Base-by-base conservation (phyloP, 2,888 invertebrate species). In the Acholoe squamosa region DNA sequence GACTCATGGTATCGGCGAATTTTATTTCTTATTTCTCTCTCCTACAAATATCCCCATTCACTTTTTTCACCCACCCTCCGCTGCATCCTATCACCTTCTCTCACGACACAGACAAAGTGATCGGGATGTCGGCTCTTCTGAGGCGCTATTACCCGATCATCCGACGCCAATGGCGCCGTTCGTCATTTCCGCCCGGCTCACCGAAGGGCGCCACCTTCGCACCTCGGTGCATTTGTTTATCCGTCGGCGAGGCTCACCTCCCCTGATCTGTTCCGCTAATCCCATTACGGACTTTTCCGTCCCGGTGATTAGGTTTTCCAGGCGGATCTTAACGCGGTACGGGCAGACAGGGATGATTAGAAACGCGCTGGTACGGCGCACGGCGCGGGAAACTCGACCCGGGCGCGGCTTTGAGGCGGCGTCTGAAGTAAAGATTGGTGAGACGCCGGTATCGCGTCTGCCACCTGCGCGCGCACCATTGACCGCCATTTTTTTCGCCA, bases 181-280 rank as follows among this genome's bases (percentile, higher is more conserved):
- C 51, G 51, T 84, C 43, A 84, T 84, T 84, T 84, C 84, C 84
- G 43, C 16, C 1, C 34, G 84, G n/a, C 43, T 1, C 28, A 25
- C n/a, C 7, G n/a, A 7, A 22, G 43, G 43, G 34, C 43, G 22
- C 43, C 22, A 33, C 84, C 84, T 34, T 51, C 43, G 43, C 84
- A 84, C 84, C 84, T 51, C 84, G 84, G 84, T 84, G 84, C 84
- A 43, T 84, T 84, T 84, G 84, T 84, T 84, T 84, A 51, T 34
- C 84, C 22, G 51, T 43, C 84, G 84, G 43, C 84, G 33, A 12
- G 34, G 34, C 34, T n/a, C 31, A 28, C 31, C 34, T 19, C 77
- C 43, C 25, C 84, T 10, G 43, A 28, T 51, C 84, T 22, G 51
- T 84, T 84, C 51, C 84, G 22, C 84, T 84, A 84, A 84, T 84